Conservation (phyloP, 2,113 vertebrate genomes). For the Ophiodon elongatus region DNA sequence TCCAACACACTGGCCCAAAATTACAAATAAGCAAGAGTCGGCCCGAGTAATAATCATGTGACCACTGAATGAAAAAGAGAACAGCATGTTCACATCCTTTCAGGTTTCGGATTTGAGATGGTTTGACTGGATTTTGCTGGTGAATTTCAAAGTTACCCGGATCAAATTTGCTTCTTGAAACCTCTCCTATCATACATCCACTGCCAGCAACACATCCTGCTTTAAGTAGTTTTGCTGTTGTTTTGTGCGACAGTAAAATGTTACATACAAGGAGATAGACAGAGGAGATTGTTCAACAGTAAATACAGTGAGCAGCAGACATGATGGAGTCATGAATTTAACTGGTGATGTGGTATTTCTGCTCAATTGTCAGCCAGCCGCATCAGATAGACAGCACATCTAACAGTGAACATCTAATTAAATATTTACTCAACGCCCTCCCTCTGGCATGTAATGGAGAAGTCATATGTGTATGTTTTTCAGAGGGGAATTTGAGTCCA, state of each 20-base stretch:
- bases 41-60: background rate
- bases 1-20: too few species aligned
- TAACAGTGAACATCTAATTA: conserved; percentile 68
- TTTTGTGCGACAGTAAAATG: too few species aligned
- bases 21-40: too few species aligned
- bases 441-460: conserved; percentile 57
- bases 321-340: conserved; percentile 14
- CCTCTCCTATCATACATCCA: background rate
- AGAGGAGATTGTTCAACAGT: background rate
- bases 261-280: background rate
- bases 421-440: conserved; percentile 63
- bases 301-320: background rate
- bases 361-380: conserved; percentile 29
- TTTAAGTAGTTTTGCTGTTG: too few species aligned
- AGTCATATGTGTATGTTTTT: conserved; percentile 42
- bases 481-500: conserved; percentile 36
- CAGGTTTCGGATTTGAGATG: too few species aligned
- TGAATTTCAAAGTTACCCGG: too few species aligned
- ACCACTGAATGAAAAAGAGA: background rate
- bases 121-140: background rate
- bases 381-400: conserved; percentile 40
- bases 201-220: background rate
- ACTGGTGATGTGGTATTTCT: conserved; percentile 33
- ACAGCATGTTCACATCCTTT: too few species aligned
- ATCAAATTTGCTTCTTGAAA: too few species aligned